phyloP scores from a whole-genome alignment of 2,113 vertebrate genomes.

The Megaceryle torquata region DNA sequence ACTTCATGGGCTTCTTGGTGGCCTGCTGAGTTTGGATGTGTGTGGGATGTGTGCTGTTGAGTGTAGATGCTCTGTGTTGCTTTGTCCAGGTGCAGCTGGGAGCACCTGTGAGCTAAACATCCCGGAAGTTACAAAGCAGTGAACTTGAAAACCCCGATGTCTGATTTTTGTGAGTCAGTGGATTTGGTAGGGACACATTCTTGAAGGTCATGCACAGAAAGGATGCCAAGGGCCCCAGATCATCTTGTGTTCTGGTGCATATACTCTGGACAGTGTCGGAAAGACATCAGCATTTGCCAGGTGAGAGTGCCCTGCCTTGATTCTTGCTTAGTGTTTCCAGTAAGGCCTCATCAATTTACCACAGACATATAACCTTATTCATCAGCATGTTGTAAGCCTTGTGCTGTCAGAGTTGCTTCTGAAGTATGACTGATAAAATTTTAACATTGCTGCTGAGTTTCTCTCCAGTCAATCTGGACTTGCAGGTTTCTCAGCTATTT shows the following conservation, averaged over 20 bases:
- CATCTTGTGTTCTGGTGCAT: fast-evolving
- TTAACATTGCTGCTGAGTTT: not conserved
- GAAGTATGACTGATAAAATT: not conserved
- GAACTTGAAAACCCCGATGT: not conserved
- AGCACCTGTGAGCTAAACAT: not conserved
- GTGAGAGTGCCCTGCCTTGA: not conserved
- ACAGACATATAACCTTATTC: not conserved
- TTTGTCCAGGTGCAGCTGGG: not conserved
- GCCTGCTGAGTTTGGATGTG: not conserved
- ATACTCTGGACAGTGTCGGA: not conserved
- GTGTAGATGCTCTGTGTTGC: not conserved
- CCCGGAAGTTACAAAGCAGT: not conserved
- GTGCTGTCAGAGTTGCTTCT: not conserved
- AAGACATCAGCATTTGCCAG: not conserved
- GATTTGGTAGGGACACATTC: not conserved
- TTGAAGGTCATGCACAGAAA: not conserved
- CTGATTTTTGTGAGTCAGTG: not conserved
- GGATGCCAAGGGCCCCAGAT: not conserved
- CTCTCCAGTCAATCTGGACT: not conserved
- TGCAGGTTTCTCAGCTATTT: not conserved
- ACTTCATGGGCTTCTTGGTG: not conserved
- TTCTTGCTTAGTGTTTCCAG: not conserved
- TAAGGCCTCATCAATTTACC: not conserved
- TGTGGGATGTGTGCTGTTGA: not conserved
- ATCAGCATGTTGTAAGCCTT: not conserved